Base-by-base conservation (phyloP, 2,113 vertebrate species). In the Callipepla squamata region DNA sequence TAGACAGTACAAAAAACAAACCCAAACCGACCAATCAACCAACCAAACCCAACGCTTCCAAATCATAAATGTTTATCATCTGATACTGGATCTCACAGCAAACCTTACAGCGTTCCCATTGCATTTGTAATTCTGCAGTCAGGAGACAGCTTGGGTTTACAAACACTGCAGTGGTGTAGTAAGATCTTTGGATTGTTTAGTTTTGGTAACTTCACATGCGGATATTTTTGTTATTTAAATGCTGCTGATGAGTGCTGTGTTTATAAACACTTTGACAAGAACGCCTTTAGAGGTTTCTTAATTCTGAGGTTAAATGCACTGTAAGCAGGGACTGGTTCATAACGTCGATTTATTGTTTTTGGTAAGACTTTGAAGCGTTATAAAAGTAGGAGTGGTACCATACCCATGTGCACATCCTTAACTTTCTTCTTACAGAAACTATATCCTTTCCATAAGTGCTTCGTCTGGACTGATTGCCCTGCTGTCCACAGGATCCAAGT, bases 401-500 rank as follows among this genome's bases (percentile, higher is more conserved):
- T 53, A 32, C 23, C 26, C n/a, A 48, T 9, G 34, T 65, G 4
- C 12, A 25, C 18, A 9, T 97, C 98, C 98, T 99, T 99, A 97
- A 99, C 96, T 3, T 34, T 50, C 7, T 90, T 36, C 79, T 65
- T 87, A 19, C 97, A 99, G 99, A 72, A 99, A 99, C 97, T 99
- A 99, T 82, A 99, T 99, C 92, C 97, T 99, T 82, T 99, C 99
- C 67, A 99, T 99, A 95, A 99, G 99, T 77, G 98, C 98, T 91
- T 99, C 99, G 2, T 99, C 99, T 15, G 99, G 99, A 73, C 98
- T 99, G 93, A 99, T 99, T 44, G 99, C 99, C 90, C 97, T 99
- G 96, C 98, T 99, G 9, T 99, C 99, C 23, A 99, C 99, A 2
- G 99, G 99, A 84, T 99, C 99, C 86, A 99, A 99, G 93, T 99